A percentile compares a stretch with the other conserved stretches of the same genome.
Conservation (phyloP, 2,888 invertebrate genomes). For the Macaria liturata region DNA sequence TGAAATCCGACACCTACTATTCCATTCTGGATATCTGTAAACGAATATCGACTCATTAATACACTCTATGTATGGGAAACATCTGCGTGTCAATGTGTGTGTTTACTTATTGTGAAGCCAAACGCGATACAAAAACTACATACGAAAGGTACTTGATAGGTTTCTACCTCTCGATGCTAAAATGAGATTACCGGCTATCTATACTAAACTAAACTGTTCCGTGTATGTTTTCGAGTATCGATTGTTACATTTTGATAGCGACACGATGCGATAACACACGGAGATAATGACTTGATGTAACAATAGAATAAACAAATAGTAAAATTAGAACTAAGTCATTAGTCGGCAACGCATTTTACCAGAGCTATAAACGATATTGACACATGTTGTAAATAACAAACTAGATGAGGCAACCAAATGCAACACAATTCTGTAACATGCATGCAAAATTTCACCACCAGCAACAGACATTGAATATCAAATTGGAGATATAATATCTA, state of each 20-base stretch:
- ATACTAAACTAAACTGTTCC: conserved; percentile 34
- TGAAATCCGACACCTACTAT: conserved; percentile 28
- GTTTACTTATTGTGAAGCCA: conserved; percentile 11
- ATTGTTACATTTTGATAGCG: conserved; percentile 36
- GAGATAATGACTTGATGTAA: conserved; percentile 9
- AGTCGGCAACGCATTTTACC: neutral
- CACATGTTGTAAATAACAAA: conserved; percentile 2
- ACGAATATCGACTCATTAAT: conserved; percentile 26
- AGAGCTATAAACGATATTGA: neutral
- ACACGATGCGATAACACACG: conserved; percentile 22
- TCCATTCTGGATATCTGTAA: conserved; percentile 18
- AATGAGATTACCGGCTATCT: conserved; percentile 18
- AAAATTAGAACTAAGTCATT: conserved; percentile 3
- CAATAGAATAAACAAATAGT: conserved; percentile 2
- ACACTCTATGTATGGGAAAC: conserved; percentile 2
- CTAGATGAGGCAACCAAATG: conserved; percentile 3
- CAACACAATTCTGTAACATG: neutral
- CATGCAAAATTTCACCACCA: neutral
- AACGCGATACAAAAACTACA: conserved; percentile 6
- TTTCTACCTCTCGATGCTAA: conserved; percentile 24
- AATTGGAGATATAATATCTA: neutral
- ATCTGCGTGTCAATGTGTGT: conserved; percentile 7
- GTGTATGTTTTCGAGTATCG: neutral
- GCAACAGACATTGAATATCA: conserved; percentile 1
- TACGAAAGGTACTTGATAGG: conserved; percentile 8